Conservation (phyloP, 2,113 vertebrate species). For the Edolisoma coerulescens region DNA sequence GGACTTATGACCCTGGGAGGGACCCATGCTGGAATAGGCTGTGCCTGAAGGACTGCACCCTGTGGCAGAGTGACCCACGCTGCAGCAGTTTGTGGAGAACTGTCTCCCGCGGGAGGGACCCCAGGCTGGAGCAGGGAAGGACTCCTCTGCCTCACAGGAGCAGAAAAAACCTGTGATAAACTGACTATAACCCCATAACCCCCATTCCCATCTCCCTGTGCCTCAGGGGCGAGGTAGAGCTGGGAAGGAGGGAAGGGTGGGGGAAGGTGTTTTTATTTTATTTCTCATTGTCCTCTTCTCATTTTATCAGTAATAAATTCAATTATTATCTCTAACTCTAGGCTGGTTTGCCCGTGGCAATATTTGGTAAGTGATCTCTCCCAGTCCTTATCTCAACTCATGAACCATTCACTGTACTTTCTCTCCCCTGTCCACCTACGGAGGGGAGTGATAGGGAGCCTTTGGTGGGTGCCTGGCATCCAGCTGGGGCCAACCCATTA, state of each 20-base stretch:
- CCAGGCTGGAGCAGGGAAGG: background rate
- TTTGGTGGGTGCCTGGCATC: background rate
- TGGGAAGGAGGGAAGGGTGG: rapidly evolving
- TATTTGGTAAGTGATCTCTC: background rate
- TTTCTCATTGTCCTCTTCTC: background rate
- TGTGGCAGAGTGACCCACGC: background rate
- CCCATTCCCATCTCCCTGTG: background rate
- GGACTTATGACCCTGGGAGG: background rate
- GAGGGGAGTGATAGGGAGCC: background rate
- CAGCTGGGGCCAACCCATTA: background rate
- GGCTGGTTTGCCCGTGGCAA: background rate
- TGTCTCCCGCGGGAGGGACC: background rate
- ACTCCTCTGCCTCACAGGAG: background rate
- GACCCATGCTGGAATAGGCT: background rate
- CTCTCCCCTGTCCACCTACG: rapidly evolving
- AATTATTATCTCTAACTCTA: background rate
- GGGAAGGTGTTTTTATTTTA: background rate
- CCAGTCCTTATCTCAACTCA: background rate
- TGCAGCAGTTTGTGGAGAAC: background rate
- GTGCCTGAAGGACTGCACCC: background rate
- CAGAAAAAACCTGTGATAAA: background rate
- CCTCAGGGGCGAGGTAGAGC: background rate
- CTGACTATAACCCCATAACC: no score
- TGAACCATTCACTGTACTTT: background rate
- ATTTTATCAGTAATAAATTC: background rate